Evolutionary conservation across 2,797 vertebrate species (phyloP).

Genomic region (Staurois parvus): DNA sequence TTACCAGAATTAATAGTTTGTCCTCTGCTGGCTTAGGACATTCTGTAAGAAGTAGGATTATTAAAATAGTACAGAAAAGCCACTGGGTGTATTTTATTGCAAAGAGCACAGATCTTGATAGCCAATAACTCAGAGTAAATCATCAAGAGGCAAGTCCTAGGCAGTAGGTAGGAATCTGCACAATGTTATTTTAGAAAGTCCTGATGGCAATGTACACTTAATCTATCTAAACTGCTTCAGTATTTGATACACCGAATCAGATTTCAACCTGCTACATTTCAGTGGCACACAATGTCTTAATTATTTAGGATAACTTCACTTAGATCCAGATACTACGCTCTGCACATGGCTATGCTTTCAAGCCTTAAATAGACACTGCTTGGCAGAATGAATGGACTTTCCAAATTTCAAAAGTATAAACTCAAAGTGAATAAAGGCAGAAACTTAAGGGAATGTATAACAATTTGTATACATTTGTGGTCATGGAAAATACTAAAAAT

Average conservation of each 20-base stretch:
- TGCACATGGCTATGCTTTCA: not conserved
- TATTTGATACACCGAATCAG: slow-evolving; percentile 52
- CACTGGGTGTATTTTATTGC: not conserved
- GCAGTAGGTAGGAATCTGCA: not conserved
- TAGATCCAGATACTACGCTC: not conserved
- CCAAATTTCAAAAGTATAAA: not conserved
- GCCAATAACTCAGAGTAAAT: not conserved
- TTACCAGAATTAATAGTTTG: not conserved
- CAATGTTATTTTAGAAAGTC: slow-evolving; percentile 26
- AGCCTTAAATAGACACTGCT: not conserved
- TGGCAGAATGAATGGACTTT: not conserved
- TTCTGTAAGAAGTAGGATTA: not conserved
- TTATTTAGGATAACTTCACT: slow-evolving; percentile 36
- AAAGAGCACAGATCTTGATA: not conserved
- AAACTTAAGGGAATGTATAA: not conserved
- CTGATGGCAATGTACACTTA: slow-evolving; percentile 14
- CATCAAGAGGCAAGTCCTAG: not conserved
- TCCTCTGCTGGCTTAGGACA: not conserved
- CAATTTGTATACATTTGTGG: not conserved
- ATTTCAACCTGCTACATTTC: slow-evolving; percentile 34
- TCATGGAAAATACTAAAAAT: no score
- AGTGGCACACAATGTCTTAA: slow-evolving; percentile 28
- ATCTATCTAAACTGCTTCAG: slow-evolving; percentile 38
- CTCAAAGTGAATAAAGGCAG: not conserved
- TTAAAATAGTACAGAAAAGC: not conserved